Evolutionary conservation across 64 coral and sea anemone species (phyloP).

Genomic region (Stylophora pistillata): DNA sequence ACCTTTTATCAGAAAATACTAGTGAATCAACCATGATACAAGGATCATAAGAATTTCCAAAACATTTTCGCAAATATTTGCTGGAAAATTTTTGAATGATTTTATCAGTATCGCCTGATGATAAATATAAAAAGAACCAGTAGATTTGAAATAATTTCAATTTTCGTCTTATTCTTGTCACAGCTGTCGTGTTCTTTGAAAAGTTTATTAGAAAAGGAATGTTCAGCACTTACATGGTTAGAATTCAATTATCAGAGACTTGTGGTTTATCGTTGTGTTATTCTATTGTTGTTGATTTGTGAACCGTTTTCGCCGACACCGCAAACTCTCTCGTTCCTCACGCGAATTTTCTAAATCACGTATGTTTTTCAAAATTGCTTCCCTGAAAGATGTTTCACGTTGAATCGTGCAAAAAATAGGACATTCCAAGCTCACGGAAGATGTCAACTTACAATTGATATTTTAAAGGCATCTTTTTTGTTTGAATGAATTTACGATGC

Average conservation of each 20-base stretch:
- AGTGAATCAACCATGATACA: no score
- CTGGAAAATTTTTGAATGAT: no score
- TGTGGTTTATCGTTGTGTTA: slow-evolving; percentile 35
- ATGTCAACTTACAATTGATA: background rate
- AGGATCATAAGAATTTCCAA: no score
- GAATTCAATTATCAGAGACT: background rate
- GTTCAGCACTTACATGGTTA: slow-evolving; percentile 1
- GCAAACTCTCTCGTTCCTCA: background rate
- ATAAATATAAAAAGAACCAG: background rate
- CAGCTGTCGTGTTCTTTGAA: background rate
- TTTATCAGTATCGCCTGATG: no score
- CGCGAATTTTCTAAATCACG: background rate
- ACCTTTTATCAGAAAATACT: no score
- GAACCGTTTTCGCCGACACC: slow-evolving; percentile 19
- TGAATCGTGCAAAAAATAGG: background rate
- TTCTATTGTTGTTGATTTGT: slow-evolving; percentile 33
- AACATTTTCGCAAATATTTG: no score
- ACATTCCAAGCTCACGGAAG: background rate
- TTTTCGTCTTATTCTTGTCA: background rate
- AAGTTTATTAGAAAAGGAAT: background rate
- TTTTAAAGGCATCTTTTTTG: background rate
- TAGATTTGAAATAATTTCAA: background rate
- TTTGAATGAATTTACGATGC: background rate
- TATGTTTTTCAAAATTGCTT: background rate
- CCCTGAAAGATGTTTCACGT: background rate